phyloP scores from a whole-genome alignment of 2,888 invertebrate species.

The Scaptomyza reducta region DNA sequence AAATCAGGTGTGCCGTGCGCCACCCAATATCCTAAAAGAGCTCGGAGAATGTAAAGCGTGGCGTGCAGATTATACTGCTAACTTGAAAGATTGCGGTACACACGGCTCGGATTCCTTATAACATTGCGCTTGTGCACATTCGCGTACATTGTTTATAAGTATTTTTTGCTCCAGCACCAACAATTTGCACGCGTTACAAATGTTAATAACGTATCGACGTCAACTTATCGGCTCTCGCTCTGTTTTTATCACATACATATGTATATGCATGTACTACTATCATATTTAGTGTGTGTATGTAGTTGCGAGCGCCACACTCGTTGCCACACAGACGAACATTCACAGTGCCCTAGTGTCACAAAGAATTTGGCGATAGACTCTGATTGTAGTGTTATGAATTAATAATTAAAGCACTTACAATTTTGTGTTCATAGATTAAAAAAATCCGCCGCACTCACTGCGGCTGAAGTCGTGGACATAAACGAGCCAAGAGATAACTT shows the following conservation, averaged over 20 bases:
- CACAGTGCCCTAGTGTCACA: constrained; percentile 5
- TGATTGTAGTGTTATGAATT: constrained; percentile 17
- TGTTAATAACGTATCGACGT: constrained; percentile 33
- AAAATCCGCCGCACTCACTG: constrained; percentile 48
- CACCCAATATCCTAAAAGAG: constrained; percentile 31
- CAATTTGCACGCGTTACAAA: constrained; percentile 58
- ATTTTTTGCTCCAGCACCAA: constrained; percentile 15
- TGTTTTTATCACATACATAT: constrained; percentile 46
- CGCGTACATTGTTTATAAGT: constrained; percentile 32
- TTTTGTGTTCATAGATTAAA: constrained; percentile 48
- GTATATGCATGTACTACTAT: constrained; percentile 5
- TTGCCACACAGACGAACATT: constrained; percentile 8
- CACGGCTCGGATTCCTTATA: constrained; percentile 11
- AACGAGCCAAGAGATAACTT: constrained; percentile 4
- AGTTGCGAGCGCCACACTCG: constrained; percentile 13
- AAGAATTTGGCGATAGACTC: constrained; percentile 6
- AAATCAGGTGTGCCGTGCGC: constrained; percentile 44
- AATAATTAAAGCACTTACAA: constrained; percentile 27
- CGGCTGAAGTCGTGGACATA: constrained; percentile 37
- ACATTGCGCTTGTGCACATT: neutral
- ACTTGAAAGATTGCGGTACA: constrained; percentile 27
- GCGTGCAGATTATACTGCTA: constrained; percentile 30
- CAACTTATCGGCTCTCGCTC: constrained; percentile 39
- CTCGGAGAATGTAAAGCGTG: constrained; percentile 47
- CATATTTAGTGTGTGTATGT: neutral